Conservation (phyloP, 2,797 vertebrate genomes). For the Falco berigora region DNA sequence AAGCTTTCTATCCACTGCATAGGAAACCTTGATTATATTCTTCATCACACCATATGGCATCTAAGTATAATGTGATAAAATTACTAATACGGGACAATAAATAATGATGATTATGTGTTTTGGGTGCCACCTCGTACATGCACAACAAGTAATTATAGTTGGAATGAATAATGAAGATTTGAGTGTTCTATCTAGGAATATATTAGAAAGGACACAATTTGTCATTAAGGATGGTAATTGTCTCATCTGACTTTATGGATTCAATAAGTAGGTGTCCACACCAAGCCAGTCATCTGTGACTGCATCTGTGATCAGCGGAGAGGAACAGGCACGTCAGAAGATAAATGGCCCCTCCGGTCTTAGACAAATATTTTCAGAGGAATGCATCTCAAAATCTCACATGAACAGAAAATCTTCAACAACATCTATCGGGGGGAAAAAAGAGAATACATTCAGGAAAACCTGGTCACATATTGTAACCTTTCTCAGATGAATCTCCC, state of each 20-base stretch:
- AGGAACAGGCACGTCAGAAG: background rate
- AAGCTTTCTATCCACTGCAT: background rate
- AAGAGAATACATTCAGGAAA: background rate
- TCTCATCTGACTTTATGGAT: slow-evolving; percentile 5
- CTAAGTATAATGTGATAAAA: slow-evolving; percentile 19
- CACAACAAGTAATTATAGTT: slow-evolving; percentile 28
- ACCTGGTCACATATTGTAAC: background rate
- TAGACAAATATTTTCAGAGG: slow-evolving; percentile 16
- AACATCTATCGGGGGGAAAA: background rate
- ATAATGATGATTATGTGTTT: slow-evolving; percentile 26
- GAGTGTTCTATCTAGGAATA: background rate
- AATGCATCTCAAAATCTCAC: background rate
- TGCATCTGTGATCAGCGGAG: slow-evolving; percentile 17
- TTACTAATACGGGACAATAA: slow-evolving; percentile 44
- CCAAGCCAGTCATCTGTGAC: slow-evolving; percentile 15
- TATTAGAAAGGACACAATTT: slow-evolving; percentile 21
- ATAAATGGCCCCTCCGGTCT: background rate
- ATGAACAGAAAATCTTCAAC: background rate
- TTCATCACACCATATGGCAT: slow-evolving; percentile 3
- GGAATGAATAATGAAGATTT: slow-evolving; percentile 19
- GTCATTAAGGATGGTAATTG: slow-evolving; percentile 19
- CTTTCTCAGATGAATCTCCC: background rate
- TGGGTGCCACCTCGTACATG: background rate
- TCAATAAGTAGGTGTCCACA: slow-evolving; percentile 17
- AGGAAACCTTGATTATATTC: background rate